Base-by-base conservation (phyloP, 2,888 invertebrate species). In the Callosobruchus maculatus region DNA sequence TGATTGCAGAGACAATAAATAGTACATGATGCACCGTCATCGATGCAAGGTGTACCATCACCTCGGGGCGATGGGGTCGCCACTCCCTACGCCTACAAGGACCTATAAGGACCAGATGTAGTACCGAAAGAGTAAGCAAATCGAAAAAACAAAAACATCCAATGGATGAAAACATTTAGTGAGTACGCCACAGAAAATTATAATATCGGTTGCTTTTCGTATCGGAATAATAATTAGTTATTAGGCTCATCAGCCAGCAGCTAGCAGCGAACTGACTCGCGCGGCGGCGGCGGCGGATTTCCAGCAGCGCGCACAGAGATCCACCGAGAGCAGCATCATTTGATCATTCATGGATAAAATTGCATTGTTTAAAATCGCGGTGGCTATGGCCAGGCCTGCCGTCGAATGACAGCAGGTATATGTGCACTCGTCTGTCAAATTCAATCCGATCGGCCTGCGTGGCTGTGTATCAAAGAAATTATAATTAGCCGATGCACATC, bases 281-380 rank as follows among this genome's bases (percentile, higher is more conserved):
- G 26, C 26, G n/a, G n/a, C n/a, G n/a, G n/a, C n/a, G n/a, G n/a
- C n/a, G n/a, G n/a, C n/a, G 49, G 1, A 49, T 49, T 49, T 7
- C 49, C 49, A 18, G 66, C 21, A 20, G 68, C 49, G 18, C 49
- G 49, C 49, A 18, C 49, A 49, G 49, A 49, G 49, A 49, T 49
- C 49, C 49, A 49, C 13, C 49, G 71, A 21, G 31, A 72, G 70
- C n/a, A n/a, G n/a, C 74, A 77, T 77, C 75, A 76, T 75, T 77
- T 78, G 81, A 78, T 78, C 78, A 75, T 77, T 75, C 81, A 80
- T 80, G 78, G 78, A 80, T 78, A 79, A 80, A 80, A 81, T 81
- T 79, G 78, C 77, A 78, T 81, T 80, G 78, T 79, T 79, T 75
- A 75, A 76, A 75, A 75, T 71, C 73, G 73, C 75, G 78, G 74